A percentile compares a stretch with the other conserved stretches of the same genome.
Evolutionary conservation across 2,113 vertebrate species (phyloP).

Genomic region (Falcunculus frontatus): DNA sequence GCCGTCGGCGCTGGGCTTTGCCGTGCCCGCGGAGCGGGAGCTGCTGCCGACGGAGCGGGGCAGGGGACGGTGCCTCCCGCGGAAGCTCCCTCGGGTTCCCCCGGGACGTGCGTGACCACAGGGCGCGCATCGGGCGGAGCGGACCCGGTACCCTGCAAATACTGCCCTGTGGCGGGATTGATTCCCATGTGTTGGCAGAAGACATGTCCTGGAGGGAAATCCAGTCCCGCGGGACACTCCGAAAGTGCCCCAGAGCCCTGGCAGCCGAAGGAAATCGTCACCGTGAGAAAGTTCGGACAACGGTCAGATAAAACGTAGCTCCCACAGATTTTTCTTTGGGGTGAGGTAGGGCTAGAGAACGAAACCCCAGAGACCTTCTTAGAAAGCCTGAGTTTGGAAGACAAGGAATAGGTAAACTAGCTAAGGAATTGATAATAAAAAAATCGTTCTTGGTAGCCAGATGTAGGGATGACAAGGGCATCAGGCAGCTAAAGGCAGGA

Average conservation of each 20-base stretch:
- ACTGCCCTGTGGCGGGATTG: too few relatives aligned
- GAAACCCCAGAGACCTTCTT: not conserved
- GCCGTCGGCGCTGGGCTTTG: not conserved
- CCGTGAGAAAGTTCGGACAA: not conserved
- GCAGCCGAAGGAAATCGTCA: not conserved
- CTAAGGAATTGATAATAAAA: not conserved
- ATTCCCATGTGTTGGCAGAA: not conserved
- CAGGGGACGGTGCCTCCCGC: rapidly evolving
- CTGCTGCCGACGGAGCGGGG: not conserved
- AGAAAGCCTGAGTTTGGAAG: not conserved
- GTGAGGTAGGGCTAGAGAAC: not conserved
- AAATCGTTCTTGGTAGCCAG: not conserved
- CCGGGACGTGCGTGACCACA: rapidly evolving
- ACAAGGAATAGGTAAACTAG: not conserved
- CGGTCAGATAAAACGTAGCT: not conserved
- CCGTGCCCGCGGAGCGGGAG: not conserved
- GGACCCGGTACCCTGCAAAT: not conserved
- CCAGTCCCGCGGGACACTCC: too few relatives aligned
- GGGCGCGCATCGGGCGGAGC: not conserved
- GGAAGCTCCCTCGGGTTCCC: too few relatives aligned
- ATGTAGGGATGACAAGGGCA: not conserved
- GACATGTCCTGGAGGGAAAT: not conserved
- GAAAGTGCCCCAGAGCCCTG: not conserved
- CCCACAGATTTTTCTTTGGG: not conserved
- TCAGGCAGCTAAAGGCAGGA: not conserved